Evolutionary conservation across 2,888 invertebrate genomes (phyloP), one percentile per base, ranked within the genome.

Genomic region (Nephrocerus scutellatus): DNA sequence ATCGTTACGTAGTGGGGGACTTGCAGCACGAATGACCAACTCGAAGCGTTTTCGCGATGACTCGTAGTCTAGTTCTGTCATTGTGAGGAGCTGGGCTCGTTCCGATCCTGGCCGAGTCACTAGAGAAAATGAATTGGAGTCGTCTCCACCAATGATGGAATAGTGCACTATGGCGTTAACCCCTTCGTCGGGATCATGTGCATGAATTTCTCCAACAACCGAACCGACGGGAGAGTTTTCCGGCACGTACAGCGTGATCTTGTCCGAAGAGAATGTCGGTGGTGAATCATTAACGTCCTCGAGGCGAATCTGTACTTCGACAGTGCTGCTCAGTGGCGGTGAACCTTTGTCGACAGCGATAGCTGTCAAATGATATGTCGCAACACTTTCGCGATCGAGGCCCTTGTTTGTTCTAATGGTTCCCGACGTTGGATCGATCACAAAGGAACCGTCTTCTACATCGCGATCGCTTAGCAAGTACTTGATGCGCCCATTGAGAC

Each of bases 191-290:
- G 92, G 90, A 68, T 96, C 95, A 52, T 80, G 82, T 0, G 95
- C 89, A 55, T 83, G 78, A 38, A 96, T 82, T 56, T 86, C 84
- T 0, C 93, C 95, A 0, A 97, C 90, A 0, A 87, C 85, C 0
- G 93, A 90, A 0, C 93, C 96, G 2, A 93, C 79, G 0, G 96
- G 95, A n/a, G 91, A 91, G 63, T 98, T 97, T 70, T 98, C 97
- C 0, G 89, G 75, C 5, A 97, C 84, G 62, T 88, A 90, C 24
- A 95, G 77, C 0, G 82, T 79, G 10, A 97, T 83, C 59, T 85
- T 84, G 55, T 91, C 89, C 3, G 85, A 84, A 44, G 87, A 83
- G 66, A 92, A 93, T 0, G 84, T 83, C 0, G 91, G 91, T 0
- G 91, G 89, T 0, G 88, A 88, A 59, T 91, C 91, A 59, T 91